These are phyloP conservation scores for Neria commutata DNA, from an alignment of 2,888 invertebrate species.

Conservation along the genomic window DNA sequence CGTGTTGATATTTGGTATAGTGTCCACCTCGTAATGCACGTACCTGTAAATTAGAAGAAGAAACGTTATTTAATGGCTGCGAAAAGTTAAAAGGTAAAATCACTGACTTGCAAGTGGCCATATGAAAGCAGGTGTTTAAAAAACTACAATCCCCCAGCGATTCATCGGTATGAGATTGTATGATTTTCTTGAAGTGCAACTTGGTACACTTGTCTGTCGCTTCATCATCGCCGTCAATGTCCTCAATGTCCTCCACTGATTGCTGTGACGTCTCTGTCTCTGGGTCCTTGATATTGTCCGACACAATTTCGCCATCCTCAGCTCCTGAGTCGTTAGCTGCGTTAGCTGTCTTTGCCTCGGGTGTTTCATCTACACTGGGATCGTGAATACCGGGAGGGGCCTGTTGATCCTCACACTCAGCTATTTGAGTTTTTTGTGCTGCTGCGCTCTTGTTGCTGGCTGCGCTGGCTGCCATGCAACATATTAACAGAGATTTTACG, in stretches of 20 bases:
- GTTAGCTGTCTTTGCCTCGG: conserved; percentile 21
- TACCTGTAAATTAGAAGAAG: conserved; percentile 70
- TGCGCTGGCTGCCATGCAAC: too few relatives aligned
- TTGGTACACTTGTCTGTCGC: conserved; percentile 76
- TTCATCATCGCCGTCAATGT: conserved; percentile 36
- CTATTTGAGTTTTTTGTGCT: not conserved
- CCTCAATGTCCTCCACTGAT: conserved; percentile 32
- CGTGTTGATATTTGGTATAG: conserved; percentile 60
- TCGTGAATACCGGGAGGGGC: not conserved
- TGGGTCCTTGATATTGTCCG: conserved; percentile 40
- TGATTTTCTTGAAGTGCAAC: conserved; percentile 95
- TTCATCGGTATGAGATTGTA: conserved; percentile 93
- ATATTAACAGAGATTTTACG: too few relatives aligned
- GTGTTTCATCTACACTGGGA: not conserved
- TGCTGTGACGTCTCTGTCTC: conserved; percentile 43
- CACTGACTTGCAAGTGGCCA: conserved; percentile 94
- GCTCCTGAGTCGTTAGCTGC: conserved; percentile 37
- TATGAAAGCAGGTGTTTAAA: conserved; percentile 97
- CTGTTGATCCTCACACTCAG: conserved; percentile 3
- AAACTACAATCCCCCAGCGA: conserved; percentile 96
- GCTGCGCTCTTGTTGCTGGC: not conserved
- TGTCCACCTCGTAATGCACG: conserved; percentile 97
- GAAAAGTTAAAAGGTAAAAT: not conserved
- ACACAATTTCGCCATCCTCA: conserved; percentile 52
- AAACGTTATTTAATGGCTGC: too few relatives aligned